These are phyloP conservation scores for Agrilus cyanescens DNA, from an alignment of 2,888 invertebrate species.

Conservation along the genomic window DNA sequence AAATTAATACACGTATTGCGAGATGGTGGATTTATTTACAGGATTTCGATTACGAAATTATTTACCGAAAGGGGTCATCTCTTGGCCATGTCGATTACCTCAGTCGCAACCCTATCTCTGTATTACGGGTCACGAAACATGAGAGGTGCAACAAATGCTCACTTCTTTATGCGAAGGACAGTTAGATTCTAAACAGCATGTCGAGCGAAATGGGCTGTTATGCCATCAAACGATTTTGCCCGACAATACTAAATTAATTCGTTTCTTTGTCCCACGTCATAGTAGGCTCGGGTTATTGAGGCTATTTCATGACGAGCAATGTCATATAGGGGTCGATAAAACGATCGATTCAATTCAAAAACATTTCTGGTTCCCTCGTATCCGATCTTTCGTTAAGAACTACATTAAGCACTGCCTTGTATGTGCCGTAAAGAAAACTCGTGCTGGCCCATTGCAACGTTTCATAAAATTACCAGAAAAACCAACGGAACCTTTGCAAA, in stretches of 20 bases:
- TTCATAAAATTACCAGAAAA: constrained; percentile 4
- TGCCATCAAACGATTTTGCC: constrained; percentile 8
- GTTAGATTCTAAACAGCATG: constrained; percentile 17
- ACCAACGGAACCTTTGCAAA: constrained; percentile 9
- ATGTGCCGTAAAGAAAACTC: constrained; percentile 19
- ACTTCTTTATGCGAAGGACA: constrained; percentile 12
- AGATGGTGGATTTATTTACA: constrained; percentile 24
- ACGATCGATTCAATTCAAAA: background rate
- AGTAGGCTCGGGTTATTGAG: background rate
- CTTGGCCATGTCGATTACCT: constrained; percentile 14
- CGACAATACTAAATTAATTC: constrained; percentile 12
- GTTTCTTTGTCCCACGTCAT: constrained; percentile 10
- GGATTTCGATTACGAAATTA: constrained; percentile 16
- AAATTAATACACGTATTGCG: constrained; percentile 21
- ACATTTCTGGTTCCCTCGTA: constrained; percentile 14
- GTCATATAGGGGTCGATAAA: background rate
- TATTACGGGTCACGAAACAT: constrained; percentile 4
- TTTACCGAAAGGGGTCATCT: constrained; percentile 11
- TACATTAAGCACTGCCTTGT: constrained; percentile 20
- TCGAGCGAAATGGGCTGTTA: constrained; percentile 15
- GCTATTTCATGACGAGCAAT: background rate
- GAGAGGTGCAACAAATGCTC: constrained; percentile 11
- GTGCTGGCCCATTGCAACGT: constrained; percentile 15
- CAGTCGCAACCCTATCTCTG: constrained; percentile 10
- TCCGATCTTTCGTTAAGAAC: constrained; percentile 16